A percentile compares a stretch with the other conserved stretches of the same genome.
These are phyloP conservation scores for Acipenser transmontanus DNA, from an alignment of 2,797 vertebrate genomes.

Conservation along the genomic window DNA sequence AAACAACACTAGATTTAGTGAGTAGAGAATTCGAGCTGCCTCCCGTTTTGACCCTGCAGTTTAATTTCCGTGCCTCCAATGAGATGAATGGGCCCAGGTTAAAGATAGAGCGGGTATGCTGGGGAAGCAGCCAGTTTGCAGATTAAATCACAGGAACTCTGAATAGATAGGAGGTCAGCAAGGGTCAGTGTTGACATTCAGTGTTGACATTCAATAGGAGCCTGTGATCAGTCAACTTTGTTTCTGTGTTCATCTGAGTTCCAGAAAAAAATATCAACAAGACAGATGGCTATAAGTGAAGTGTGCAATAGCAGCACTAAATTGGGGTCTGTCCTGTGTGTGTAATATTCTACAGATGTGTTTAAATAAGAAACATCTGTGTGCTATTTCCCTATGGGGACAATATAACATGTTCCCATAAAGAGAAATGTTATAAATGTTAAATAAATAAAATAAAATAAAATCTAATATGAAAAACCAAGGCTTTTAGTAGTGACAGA, in stretches of 20 bases:
- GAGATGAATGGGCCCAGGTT: slow-evolving; percentile 53
- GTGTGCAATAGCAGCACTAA: slow-evolving; percentile 24
- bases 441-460: no score
- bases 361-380: no score
- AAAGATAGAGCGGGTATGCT: slow-evolving; percentile 45
- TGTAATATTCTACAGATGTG: no score
- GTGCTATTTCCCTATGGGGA: no score
- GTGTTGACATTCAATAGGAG: slow-evolving; percentile 61
- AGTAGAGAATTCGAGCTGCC: no score
- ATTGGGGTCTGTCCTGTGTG: not conserved
- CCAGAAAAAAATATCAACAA: slow-evolving; percentile 28
- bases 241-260: slow-evolving; percentile 28
- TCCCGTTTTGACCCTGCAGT: no score
- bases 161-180: slow-evolving; percentile 57
- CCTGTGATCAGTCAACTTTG: slow-evolving; percentile 48
- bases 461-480: no score
- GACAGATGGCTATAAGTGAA: slow-evolving; percentile 22
- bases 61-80: slow-evolving; percentile 40
- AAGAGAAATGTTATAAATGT: no score
- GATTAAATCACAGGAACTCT: slow-evolving; percentile 7
- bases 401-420: no score
- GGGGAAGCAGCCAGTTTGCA: slow-evolving; percentile 34
- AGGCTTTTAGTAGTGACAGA: no score
- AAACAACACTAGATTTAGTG: no score
- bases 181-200: slow-evolving; percentile 59